These are phyloP conservation scores for Tiaroga cobitis DNA, from an alignment of 2,797 vertebrate species.

Conservation along the genomic window DNA sequence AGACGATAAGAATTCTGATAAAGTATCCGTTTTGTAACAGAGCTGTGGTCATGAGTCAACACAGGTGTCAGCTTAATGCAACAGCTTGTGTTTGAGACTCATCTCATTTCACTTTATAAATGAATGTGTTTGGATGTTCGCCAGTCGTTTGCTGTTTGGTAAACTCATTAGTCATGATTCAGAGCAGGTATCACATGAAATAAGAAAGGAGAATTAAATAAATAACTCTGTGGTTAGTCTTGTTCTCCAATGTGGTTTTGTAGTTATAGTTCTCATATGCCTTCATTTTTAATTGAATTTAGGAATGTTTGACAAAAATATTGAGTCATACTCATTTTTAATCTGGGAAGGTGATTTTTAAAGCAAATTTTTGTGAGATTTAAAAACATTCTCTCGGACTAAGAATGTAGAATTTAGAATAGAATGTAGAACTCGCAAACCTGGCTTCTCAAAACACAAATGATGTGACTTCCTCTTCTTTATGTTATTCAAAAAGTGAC, in stretches of 20 bases:
- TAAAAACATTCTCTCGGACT: neutral
- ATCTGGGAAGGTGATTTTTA: neutral
- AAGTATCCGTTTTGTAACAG: slow-evolving; percentile 17
- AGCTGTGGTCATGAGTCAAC: slow-evolving; percentile 23
- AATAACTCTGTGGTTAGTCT: neutral
- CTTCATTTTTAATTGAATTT: neutral
- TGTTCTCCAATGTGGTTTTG: neutral
- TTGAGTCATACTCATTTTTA: neutral
- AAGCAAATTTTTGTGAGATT: neutral
- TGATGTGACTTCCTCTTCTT: neutral
- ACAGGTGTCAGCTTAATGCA: slow-evolving; percentile 2
- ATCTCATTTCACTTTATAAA: slow-evolving; percentile 47
- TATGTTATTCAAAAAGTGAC: neutral
- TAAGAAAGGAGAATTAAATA: neutral
- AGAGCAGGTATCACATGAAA: neutral
- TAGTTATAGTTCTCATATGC: neutral
- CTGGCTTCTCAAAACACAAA: neutral
- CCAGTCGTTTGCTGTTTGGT: slow-evolving; percentile 39
- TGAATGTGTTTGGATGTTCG: slow-evolving; percentile 52
- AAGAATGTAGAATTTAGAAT: neutral
- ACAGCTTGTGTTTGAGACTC: neutral
- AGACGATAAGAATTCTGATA: neutral
- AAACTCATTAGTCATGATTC: slow-evolving; percentile 53
- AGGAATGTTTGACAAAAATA: slow-evolving; percentile 1
- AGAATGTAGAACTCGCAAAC: neutral